Conservation (phyloP, 2,113 vertebrate species). For the Notarius quadriscutis region DNA sequence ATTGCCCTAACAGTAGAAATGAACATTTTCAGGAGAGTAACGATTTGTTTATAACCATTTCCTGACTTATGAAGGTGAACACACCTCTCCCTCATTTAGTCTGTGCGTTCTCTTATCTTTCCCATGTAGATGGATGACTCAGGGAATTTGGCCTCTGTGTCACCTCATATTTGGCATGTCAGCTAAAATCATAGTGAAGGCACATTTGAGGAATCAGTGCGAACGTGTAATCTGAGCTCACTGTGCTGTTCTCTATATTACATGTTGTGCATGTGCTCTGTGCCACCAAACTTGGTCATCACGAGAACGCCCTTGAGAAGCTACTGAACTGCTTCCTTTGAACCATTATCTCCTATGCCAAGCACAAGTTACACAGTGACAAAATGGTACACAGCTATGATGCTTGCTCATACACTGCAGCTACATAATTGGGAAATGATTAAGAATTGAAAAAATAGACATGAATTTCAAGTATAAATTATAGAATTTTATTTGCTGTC, state of each 20-base stretch:
- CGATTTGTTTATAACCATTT: too few relatives aligned
- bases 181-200: not conserved
- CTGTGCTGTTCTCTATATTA: not conserved
- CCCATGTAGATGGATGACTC: too few relatives aligned
- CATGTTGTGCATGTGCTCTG: conserved; percentile 77
- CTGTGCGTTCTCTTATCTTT: too few relatives aligned
- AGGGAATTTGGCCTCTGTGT: too few relatives aligned
- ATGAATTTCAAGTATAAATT: not conserved
- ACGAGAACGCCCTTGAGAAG: conserved; percentile 75
- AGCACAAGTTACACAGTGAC: conserved; percentile 81
- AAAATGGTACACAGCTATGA: conserved; percentile 71
- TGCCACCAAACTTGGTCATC: conserved; percentile 72
- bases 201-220: not conserved
- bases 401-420: not conserved
- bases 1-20: too few relatives aligned
- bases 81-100: too few relatives aligned
- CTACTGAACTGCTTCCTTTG: conserved; percentile 80
- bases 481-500: not conserved
- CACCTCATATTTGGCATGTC: not conserved
- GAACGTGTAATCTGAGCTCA: not conserved
- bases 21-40: too few relatives aligned
- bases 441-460: too few relatives aligned
- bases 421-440: not conserved
- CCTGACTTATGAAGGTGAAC: too few relatives aligned
- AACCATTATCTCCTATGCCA: conserved; percentile 82